Conservation (phyloP, 2,113 vertebrate species). For the Lamprotornis superbus region DNA sequence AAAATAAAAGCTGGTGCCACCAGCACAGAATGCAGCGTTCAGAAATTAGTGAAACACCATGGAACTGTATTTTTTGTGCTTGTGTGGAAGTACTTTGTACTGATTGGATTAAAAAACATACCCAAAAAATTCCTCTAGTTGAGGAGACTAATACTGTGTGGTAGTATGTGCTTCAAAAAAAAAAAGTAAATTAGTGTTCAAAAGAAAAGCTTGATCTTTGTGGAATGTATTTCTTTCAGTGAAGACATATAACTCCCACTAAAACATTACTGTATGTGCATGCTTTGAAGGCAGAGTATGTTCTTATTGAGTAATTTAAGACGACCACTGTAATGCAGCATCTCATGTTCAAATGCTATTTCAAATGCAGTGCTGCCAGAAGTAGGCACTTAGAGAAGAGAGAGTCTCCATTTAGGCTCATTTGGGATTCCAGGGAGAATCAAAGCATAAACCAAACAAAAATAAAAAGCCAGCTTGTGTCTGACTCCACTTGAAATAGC, state of each 20-base stretch:
- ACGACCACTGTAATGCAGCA: not conserved
- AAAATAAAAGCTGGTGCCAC: not conserved
- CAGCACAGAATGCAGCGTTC: not conserved
- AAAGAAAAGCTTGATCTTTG: not conserved
- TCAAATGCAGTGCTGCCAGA: conserved; percentile 13
- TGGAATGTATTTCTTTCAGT: conserved; percentile 1
- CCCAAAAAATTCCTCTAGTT: not conserved
- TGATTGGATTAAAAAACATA: not conserved
- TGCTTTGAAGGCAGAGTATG: conserved; percentile 11
- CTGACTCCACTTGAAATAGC: conserved; percentile 5
- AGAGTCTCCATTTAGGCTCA: not conserved
- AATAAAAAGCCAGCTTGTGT: conserved; percentile 44
- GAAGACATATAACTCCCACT: not conserved
- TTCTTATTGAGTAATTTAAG: conserved; percentile 49
- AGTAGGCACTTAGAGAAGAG: conserved; percentile 23
- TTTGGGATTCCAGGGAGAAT: conserved; percentile 40
- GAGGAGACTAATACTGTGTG: not conserved
- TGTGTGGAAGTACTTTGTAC: not conserved
- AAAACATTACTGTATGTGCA: not conserved
- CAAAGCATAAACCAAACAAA: conserved; percentile 59
- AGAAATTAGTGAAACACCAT: not conserved
- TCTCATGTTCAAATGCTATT: not conserved
- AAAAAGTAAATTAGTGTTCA: not conserved
- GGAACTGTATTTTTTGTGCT: not conserved
- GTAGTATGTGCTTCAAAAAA: not conserved